Base-by-base conservation (phyloP, 1,140 invertebrate species). In the Brachionus sp. region DNA sequence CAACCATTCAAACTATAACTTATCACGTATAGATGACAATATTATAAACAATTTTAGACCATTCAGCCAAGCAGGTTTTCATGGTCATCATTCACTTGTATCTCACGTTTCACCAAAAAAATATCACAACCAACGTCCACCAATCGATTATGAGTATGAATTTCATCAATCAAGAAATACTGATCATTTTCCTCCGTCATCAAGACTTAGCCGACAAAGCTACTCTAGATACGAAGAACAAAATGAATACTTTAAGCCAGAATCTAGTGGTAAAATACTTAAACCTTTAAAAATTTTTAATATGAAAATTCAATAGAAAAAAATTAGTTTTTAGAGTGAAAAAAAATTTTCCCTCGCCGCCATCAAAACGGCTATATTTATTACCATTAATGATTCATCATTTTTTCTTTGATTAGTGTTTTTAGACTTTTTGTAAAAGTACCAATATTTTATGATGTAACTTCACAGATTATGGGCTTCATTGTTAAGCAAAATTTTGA, bases 1-100 rank as follows among this genome's bases (percentile, higher is more conserved):
- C 25, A 68, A 68, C 35, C 35, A 33, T 29, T 35, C 25, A 29
- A 46, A 46, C 33, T 33, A 75, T 29, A 73, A 42, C 19, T 29
- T 75, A 25, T 23, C 70, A 4, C 25, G 33, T 50, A 29, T n/a
- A 23, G 70, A 75, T 25, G 70, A 75, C 29, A 29, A 10, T 46
- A 29, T 75, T n/a, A 75, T 75, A 44, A 75, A 75, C 33, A 75
- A 75, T 46, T 75, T 75, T 75, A 75, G 70, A 39, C 70, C 70
- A 23, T 75, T 75, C 29, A 75, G 25, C 39, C 37, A 44, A 10
- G 10, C 39, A n/a, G 35, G 33, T 9, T 35, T 70, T 39, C 70
- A 75, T 12, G 25, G 9, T 10, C 19, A 75, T 46, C 70, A 46
- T 9, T 42, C 33, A 73, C 12, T 23, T 73, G 13, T 39, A 16